Conservation (phyloP, 2,113 vertebrate genomes). For the Cyprinodon brontotheroides region DNA sequence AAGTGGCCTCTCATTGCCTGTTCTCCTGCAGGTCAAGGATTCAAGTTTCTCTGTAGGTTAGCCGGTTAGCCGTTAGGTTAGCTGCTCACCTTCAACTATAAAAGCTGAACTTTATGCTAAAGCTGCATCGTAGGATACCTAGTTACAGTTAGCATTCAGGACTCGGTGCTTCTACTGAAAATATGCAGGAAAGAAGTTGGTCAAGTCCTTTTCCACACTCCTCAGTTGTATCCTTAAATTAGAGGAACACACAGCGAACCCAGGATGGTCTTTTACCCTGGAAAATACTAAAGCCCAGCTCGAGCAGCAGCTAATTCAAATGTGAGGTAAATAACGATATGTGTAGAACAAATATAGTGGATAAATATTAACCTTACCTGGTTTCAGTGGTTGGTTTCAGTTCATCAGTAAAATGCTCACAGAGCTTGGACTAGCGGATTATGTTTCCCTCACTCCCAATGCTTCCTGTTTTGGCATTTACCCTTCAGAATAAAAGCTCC, state of each 20-base stretch:
- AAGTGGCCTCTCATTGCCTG: background rate
- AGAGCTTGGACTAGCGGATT: conserved; percentile 7
- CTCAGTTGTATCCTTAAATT: conserved; percentile 28
- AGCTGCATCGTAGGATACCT: background rate
- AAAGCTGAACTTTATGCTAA: background rate
- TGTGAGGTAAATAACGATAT: background rate
- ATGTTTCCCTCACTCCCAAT: background rate
- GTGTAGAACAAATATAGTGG: background rate
- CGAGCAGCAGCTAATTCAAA: background rate
- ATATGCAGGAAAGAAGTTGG: conserved; percentile 16
- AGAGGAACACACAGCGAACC: background rate
- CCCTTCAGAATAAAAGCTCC: conserved; percentile 49
- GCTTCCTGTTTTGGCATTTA: conserved; percentile 36
- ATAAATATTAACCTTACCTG: conserved; percentile 41
- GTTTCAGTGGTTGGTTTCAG: conserved; percentile 11
- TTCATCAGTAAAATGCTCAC: conserved; percentile 27
- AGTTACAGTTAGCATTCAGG: background rate
- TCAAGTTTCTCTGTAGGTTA: conserved; percentile 16
- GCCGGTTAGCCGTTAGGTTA: conserved; percentile 45
- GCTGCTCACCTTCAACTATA: too few species aligned
- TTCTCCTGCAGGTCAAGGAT: background rate
- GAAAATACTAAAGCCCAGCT: background rate
- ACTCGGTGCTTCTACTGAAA: background rate
- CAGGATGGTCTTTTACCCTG: background rate
- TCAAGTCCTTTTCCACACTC: background rate